Evolutionary conservation across 2,113 vertebrate species (phyloP), one percentile per base, ranked within the genome.

Genomic region (Protobothrops mucrosquamatus): DNA sequence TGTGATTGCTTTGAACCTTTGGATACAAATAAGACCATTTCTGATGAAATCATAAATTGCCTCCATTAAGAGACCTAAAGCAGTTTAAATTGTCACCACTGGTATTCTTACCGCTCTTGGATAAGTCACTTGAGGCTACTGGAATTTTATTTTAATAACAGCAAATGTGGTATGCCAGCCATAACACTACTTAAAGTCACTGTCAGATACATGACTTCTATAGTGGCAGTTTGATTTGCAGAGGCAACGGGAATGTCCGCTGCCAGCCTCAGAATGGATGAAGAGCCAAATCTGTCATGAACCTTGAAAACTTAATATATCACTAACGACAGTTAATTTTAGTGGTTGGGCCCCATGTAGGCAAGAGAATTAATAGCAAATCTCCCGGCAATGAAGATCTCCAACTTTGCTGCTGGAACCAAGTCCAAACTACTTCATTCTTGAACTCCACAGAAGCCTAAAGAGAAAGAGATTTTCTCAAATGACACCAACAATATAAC

Each of bases 261-360:
- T 97, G 96, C 94, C 96, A 97, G 93, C 88, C 94, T 93, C 90
- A 89, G 87, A 96, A 94, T 34, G 93, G 95, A 96, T 91, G 93
- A 97, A 95, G 95, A 96, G 94, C n/a, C 0, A 95, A 97, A 96
- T 92, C 95, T 98, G 97, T 97, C 97, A 97, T 0, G 1, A 96
- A 96, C 94, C 46, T 92, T 95, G 95, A 97, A 96, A 97, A 96
- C 94, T 97, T 97, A 97, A 97, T 97, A 96, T 97, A 97, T 97
- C 97, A 97, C 94, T 96, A 96, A 97, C 95, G 97, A 97, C 96
- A 97, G 96, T 97, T 97, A 97, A 97, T 97, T 51, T 97, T 97
- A 96, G 94, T 95, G 96, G 86, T 92, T 90, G 93, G 96, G 95
- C 95, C 96, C 97, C 94, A 94, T 95, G 95, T 55, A 96, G 96